Evolutionary conservation across 2,113 vertebrate genomes (phyloP).

Genomic region (Sterna hirundo): DNA sequence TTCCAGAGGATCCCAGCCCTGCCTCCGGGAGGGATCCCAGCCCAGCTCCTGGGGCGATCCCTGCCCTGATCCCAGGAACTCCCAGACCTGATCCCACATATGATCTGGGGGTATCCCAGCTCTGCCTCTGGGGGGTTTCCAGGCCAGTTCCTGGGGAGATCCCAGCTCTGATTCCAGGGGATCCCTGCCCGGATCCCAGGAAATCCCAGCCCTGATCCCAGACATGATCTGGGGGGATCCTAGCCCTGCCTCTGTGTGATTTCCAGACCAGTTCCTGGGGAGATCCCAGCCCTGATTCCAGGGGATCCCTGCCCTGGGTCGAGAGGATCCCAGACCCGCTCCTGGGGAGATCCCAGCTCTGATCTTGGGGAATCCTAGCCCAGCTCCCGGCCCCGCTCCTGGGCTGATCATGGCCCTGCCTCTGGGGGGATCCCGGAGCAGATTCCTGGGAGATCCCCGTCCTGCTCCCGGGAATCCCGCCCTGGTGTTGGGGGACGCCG

Average conservation of each 20-base stretch:
- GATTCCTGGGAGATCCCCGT: not conserved
- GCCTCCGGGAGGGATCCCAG: not conserved
- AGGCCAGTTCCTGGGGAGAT: rapidly evolving
- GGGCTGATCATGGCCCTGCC: not conserved
- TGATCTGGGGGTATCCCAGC: not conserved
- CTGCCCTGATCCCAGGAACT: not conserved
- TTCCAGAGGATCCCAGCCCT: not conserved
- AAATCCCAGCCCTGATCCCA: not conserved
- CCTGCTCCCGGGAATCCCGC: not conserved
- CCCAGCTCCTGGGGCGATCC: not conserved
- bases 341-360: not conserved
- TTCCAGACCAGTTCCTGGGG: no score
- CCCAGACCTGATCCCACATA: not conserved
- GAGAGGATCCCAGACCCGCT: no score
- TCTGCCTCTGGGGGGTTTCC: not conserved
- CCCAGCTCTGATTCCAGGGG: not conserved
- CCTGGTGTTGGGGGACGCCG: not conserved
- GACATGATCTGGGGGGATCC: not conserved
- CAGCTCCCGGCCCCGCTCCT: no score
- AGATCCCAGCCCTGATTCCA: not conserved
- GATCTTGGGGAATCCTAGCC: not conserved
- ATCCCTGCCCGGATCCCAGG: not conserved
- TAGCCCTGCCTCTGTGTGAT: rapidly evolving
- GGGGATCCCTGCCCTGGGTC: no score
- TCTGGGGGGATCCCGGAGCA: not conserved